Conservation (phyloP, 2,113 vertebrate genomes). For the Chiloscyllium plagiosum region DNA sequence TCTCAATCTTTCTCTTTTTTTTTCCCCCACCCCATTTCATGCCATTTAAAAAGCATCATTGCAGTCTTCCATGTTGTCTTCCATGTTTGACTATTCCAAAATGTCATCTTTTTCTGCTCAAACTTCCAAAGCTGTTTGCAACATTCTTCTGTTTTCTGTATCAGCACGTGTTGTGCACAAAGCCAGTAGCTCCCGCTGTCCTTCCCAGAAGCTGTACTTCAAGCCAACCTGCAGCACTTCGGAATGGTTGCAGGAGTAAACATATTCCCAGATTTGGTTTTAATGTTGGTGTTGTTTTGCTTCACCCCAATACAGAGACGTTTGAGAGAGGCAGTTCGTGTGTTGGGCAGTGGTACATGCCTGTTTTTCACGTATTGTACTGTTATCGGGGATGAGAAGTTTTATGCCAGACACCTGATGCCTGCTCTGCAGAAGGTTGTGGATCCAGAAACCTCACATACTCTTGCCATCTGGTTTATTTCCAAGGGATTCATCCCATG, state of each 20-base stretch:
- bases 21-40: background rate
- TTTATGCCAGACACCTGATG: conserved; percentile 75
- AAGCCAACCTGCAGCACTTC: background rate
- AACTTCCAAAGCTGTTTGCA: background rate
- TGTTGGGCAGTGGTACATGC: conserved; percentile 64
- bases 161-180: no score
- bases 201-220: background rate
- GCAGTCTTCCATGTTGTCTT: background rate
- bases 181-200: background rate
- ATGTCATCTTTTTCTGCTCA: background rate
- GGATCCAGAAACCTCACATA: conserved; percentile 71
- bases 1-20: no score
- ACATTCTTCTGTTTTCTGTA: background rate
- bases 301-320: conserved; percentile 49
- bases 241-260: background rate
- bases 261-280: background rate
- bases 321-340: conserved; percentile 53
- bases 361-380: conserved; percentile 72
- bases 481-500: conserved; percentile 65
- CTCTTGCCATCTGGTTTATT: conserved; percentile 60
- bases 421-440: conserved; percentile 66
- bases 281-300: background rate
- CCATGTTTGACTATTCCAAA: background rate
- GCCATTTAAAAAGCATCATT: background rate
- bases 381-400: conserved; percentile 67